Evolutionary conservation across 2,888 invertebrate genomes (phyloP), one percentile per base, ranked within the genome.

Genomic region (Eupelmus urozonus): DNA sequence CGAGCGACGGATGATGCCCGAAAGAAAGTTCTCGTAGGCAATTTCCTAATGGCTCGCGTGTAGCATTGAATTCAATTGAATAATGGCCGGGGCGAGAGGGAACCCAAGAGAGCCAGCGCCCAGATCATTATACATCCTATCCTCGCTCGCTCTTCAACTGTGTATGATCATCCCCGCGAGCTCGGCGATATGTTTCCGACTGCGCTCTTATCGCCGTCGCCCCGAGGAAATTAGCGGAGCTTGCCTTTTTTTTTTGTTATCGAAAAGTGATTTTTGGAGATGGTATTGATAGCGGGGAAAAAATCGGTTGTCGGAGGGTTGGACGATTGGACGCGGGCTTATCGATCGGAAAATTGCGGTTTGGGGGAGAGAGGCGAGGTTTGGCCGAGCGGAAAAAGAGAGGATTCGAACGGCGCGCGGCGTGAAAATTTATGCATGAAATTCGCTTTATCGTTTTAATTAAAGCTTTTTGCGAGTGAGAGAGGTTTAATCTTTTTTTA

Each of bases 31-130:
- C 88, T 88, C 88, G 88, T 86, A 85, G 86, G 86, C 88, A 89
- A 89, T 89, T 89, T 87, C 88, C 87, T 88, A 89, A 89, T 89
- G 85, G 87, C 85, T 84, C 84, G 82, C 82, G 82, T 80, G 85
- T 88, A 89, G 85, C 88, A 89, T 89, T 89, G 88, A 89, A 89
- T 89, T 89, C 88, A 89, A 89, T 89, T 89, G 89, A 89, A 89
- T 89, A 89, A 89, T 88, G 84, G 85, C 82, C 81, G 71, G 78
- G 20, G 82, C 78, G 78, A 78, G 79, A 80, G 80, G 81, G 1
- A 81, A 78, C 9, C 23, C 81, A 20, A 53, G 77, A 57, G 77
- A 71, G 80, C 84, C 85, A 86, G 86, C 87, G 86, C 86, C 85
- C 86, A 85, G 84, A 88, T 88, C 86, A 87, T 88, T 88, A 88